Conservation (phyloP, 2,888 invertebrate species). For the Tachina grossa region DNA sequence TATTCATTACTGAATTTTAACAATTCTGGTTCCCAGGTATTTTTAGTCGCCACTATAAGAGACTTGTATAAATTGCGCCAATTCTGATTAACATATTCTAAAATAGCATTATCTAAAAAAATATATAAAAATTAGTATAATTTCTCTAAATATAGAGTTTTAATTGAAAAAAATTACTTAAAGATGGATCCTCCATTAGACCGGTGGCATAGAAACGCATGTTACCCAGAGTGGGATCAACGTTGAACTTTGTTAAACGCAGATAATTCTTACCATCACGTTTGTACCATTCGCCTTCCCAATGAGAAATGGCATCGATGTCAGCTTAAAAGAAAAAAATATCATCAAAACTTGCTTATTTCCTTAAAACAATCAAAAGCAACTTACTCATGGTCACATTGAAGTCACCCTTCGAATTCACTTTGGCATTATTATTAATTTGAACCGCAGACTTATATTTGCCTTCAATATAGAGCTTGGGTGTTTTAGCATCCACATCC, state of each 20-base stretch:
- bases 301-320: conserved; percentile 84
- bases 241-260: conserved; percentile 85
- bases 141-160: background rate
- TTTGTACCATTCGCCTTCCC: conserved; percentile 85
- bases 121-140: conserved; percentile 2
- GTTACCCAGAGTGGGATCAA: conserved; percentile 86
- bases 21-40: conserved; percentile 80
- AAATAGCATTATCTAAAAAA: conserved; percentile 76
- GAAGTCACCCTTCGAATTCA: conserved; percentile 86
- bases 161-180: conserved; percentile 85
- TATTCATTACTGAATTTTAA: conserved; percentile 79
- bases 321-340: conserved; percentile 82
- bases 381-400: conserved; percentile 86
- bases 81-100: conserved; percentile 84
- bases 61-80: conserved; percentile 84
- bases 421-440: conserved; percentile 85
- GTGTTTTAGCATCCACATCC: conserved; percentile 82
- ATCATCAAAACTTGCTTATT: background rate
- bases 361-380: background rate
- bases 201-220: conserved; percentile 86
- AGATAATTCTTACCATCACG: conserved; percentile 84
- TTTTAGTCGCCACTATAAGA: conserved; percentile 83
- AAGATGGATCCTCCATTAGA: conserved; percentile 85
- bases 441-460: conserved; percentile 86
- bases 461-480: conserved; percentile 84